Evolutionary conservation across 2,113 vertebrate species (phyloP).

Genomic region (Galbula dea): DNA sequence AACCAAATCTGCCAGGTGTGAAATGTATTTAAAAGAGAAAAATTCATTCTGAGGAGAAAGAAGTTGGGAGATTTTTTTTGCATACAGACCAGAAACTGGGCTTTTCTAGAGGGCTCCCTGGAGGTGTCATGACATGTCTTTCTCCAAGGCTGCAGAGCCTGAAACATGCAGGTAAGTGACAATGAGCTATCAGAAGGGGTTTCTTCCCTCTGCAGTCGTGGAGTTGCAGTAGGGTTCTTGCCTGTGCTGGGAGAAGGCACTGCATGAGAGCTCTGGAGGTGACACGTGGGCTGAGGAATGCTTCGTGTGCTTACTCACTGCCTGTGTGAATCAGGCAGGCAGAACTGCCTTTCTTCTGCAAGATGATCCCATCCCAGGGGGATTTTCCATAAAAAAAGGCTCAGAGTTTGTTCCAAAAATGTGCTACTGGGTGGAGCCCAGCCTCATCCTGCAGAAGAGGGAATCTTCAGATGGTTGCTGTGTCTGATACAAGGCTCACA

Average conservation of each 20-base stretch:
- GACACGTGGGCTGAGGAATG: neutral
- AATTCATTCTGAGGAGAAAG: neutral
- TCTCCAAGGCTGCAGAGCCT: neutral
- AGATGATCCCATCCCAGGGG: neutral
- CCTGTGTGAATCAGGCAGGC: neutral
- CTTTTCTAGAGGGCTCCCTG: neutral
- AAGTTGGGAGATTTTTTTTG: neutral
- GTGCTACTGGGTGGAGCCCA: neutral
- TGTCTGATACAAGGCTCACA: neutral
- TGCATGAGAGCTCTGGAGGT: neutral
- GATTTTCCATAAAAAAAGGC: neutral
- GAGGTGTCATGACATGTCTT: neutral
- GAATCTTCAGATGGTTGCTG: neutral
- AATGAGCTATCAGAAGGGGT: neutral
- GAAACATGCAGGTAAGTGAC: accelerated
- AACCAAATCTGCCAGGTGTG: neutral
- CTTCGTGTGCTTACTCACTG: neutral
- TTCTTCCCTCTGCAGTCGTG: neutral
- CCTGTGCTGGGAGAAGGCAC: neutral
- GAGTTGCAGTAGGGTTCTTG: accelerated
- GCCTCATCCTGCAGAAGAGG: neutral
- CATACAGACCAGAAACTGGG: neutral
- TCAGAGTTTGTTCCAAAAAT: neutral
- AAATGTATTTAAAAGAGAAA: neutral
- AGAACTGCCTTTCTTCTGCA: neutral